Evolutionary conservation across 2,797 vertebrate species (phyloP).

Genomic region (Tauraco hartlaubi): DNA sequence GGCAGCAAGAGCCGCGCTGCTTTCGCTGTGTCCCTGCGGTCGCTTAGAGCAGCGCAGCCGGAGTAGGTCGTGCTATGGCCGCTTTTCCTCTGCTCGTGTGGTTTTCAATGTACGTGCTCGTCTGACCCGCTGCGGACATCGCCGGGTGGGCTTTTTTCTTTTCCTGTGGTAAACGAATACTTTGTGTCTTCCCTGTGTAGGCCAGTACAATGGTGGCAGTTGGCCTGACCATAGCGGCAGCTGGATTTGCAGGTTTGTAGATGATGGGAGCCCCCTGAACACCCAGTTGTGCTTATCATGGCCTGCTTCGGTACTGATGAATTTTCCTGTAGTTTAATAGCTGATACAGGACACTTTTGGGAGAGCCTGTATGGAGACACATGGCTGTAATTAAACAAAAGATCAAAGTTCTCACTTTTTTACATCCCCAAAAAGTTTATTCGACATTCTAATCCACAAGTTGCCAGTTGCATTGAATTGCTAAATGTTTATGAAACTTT

Average conservation of each 20-base stretch:
- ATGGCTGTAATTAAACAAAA: background rate
- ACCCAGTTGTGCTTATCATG: background rate
- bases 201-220: conserved; percentile 91
- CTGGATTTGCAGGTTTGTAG: conserved; percentile 92
- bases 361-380: background rate
- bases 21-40: accelerated
- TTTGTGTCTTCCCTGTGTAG: conserved; percentile 56
- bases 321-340: accelerated
- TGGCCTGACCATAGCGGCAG: conserved; percentile 91
- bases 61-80: accelerated
- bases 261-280: background rate
- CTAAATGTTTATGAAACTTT: background rate
- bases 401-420: accelerated
- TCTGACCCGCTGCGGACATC: accelerated
- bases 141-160: background rate
- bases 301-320: background rate
- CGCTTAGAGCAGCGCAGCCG: accelerated
- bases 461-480: background rate
- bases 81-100: accelerated
- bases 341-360: background rate
- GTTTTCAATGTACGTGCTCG: accelerated
- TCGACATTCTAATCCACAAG: accelerated
- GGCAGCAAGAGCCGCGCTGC: background rate
- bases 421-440: background rate
- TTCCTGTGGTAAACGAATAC: accelerated